Percentiles rank a stretch among this genome's conserved stretches.
phyloP scores from a whole-genome alignment of 2,113 vertebrate genomes.

The Epinephelus fuscoguttatus region DNA sequence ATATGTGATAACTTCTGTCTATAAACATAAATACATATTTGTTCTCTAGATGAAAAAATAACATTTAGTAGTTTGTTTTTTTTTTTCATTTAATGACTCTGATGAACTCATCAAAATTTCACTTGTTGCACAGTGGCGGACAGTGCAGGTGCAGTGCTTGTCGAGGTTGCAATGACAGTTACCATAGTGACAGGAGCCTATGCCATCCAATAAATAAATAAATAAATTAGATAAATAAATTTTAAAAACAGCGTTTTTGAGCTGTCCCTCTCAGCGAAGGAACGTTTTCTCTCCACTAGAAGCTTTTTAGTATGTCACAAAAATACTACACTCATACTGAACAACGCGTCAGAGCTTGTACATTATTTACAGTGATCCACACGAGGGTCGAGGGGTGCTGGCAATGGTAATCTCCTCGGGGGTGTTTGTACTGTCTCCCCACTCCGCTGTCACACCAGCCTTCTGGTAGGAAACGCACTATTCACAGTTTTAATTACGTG shows the following conservation, averaged over 20 bases:
- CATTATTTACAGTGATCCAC: constrained; percentile 84
- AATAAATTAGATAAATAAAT: constrained; percentile 63
- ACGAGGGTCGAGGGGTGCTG: constrained; percentile 67
- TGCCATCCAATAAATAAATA: constrained; percentile 76
- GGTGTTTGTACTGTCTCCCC: constrained; percentile 45
- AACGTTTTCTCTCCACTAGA: constrained; percentile 73
- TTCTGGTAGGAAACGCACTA: constrained; percentile 69
- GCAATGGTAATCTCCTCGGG: constrained; percentile 61
- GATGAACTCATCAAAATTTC: constrained; percentile 76
- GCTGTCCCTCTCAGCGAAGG: constrained; percentile 68
- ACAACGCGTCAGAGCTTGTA: constrained; percentile 82
- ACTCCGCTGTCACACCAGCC: constrained; percentile 63
- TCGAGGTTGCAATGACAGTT: constrained; percentile 74
- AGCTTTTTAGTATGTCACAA: constrained; percentile 82
- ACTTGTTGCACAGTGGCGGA: constrained; percentile 84
- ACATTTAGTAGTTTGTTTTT: constrained; percentile 60
- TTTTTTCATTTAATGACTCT: constrained; percentile 64
- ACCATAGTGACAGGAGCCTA: constrained; percentile 75
- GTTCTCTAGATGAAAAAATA: constrained; percentile 82
- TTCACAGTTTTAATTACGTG: constrained; percentile 81
- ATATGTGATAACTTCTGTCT: constrained; percentile 69
- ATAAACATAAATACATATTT: constrained; percentile 79
- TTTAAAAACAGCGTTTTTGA: constrained; percentile 70
- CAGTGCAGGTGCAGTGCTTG: constrained; percentile 83
- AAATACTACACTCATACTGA: constrained; percentile 83